Base-by-base conservation (phyloP, 2,113 vertebrate genomes). In the Notarius lentiginosus region DNA sequence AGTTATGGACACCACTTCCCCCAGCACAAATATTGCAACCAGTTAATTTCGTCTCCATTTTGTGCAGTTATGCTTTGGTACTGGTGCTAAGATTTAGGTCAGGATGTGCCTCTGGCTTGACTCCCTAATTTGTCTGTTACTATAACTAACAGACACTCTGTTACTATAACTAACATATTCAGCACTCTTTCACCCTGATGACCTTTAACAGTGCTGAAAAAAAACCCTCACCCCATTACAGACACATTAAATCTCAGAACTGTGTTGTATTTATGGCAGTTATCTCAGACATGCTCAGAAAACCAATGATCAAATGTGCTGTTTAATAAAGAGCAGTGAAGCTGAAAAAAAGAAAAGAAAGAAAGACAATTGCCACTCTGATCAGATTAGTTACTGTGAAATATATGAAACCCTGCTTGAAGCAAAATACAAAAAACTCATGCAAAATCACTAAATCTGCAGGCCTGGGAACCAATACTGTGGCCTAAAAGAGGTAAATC, bases 81-180 rank as follows among this genome's bases (percentile, higher is more conserved):
- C 79, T 60, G 56, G 27, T 61, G 27, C 18, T 60, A 41, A 1
- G 56, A 60, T 81, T 58, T 60, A 61, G 79, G 79, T 81, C 79
- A 60, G 79, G 56, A 12, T 81, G 55, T 41, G 79, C 56, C 55
- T 61, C 8, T 81, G 79, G 53, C 79, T 61, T 17, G 55, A 81
- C 27, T 60, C 3, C 30, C 27, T 61, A 61, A 60, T 81, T 60
- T 61, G 17, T 41, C 27, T 60, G 79, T 81, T 58, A 20, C 55
- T 79, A 30, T 79, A 56, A 58, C 77, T 60, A 55, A 11, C 1
- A 55, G 34, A 34, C 34, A 34, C 34, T 34, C 55, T 79, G 18
- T 79, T 30, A 58, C 77, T 60, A 7, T 10, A 81, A 81, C 53
- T 81, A 41, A 41, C 34, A 41, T 41, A 34, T 81, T 60, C 27